Percentiles rank a stretch among this genome's conserved stretches.
Evolutionary conservation across 1,140 invertebrate genomes (phyloP).

Genomic region (Proctacanthus coquilletti): DNA sequence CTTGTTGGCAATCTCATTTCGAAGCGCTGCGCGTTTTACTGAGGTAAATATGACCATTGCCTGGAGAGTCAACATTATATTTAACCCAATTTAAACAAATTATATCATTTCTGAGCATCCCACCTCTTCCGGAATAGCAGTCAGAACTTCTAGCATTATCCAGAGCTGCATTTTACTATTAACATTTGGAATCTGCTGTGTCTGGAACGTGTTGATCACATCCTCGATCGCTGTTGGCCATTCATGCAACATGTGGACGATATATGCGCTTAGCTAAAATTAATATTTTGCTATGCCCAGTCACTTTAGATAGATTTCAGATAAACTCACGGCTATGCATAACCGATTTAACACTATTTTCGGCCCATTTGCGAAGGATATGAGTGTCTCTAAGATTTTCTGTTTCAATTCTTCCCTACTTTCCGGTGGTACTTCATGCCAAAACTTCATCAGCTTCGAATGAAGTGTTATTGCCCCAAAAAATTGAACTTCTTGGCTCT

Average conservation of each 20-base stretch:
- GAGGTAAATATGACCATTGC: constrained; percentile 24
- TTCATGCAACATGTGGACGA: constrained; percentile 44
- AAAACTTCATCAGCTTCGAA: constrained; percentile 70
- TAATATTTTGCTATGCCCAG: constrained; percentile 7
- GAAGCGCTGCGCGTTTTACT: constrained; percentile 18
- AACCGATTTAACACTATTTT: constrained; percentile 72
- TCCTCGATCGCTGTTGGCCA: constrained; percentile 50
- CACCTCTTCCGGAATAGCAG: constrained; percentile 71
- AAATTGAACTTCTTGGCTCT: constrained; percentile 78
- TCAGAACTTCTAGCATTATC: constrained; percentile 57
- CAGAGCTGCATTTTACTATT: constrained; percentile 32
- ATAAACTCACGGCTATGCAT: constrained; percentile 64
- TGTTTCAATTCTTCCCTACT: constrained; percentile 59
- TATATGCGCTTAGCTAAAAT: constrained; percentile 44
- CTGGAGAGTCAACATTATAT: constrained; percentile 4
- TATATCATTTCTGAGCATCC: constrained; percentile 21
- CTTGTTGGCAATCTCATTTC: constrained; percentile 20
- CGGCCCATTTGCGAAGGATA: constrained; percentile 56
- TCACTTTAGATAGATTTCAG: neutral
- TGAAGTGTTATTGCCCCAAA: constrained; percentile 82
- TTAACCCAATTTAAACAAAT: constrained; percentile 1
- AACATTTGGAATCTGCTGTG: constrained; percentile 38
- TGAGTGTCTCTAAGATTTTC: constrained; percentile 57
- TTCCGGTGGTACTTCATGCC: constrained; percentile 64
- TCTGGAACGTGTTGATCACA: constrained; percentile 45